A percentile compares a stretch with the other conserved stretches of the same genome.
phyloP scores from a whole-genome alignment of 2,113 vertebrate species.

The Anser brachyrhynchus region DNA sequence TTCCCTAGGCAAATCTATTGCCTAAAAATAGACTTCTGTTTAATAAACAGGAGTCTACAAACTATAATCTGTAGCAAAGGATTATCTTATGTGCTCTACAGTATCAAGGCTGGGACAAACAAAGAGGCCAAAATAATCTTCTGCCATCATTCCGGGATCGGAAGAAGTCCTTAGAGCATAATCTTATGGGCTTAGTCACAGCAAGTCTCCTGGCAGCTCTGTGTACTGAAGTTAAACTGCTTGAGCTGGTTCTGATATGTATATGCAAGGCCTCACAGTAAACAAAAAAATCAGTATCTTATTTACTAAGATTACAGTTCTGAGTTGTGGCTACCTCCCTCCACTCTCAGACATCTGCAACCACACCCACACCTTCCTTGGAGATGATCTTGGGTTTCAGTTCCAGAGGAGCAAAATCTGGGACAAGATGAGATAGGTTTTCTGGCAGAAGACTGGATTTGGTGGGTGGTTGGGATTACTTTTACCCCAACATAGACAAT shows the following conservation, averaged over 20 bases:
- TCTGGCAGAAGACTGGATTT: not conserved
- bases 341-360: constrained; percentile 15
- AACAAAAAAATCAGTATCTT: constrained; percentile 23
- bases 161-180: not conserved
- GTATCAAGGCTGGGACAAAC: not conserved
- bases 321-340: constrained; percentile 41
- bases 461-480: not conserved
- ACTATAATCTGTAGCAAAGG: not conserved
- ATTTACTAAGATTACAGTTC: constrained; percentile 4
- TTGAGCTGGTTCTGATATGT: not conserved
- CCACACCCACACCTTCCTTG: not conserved
- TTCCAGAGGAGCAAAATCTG: not conserved
- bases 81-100: not conserved
- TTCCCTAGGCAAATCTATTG: constrained; percentile 8
- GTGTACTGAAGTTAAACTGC: not conserved
- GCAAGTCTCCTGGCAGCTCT: not conserved
- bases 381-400: not conserved
- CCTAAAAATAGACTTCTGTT: constrained; percentile 50
- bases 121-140: constrained; percentile 2
- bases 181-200: not conserved
- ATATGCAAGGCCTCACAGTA: not conserved
- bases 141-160: not conserved
- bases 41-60: constrained; percentile 39
- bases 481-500: not conserved
- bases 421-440: not conserved